These are phyloP conservation scores for Orestias chungarensis DNA, from an alignment of 2,797 vertebrate genomes.

Conservation along the genomic window DNA sequence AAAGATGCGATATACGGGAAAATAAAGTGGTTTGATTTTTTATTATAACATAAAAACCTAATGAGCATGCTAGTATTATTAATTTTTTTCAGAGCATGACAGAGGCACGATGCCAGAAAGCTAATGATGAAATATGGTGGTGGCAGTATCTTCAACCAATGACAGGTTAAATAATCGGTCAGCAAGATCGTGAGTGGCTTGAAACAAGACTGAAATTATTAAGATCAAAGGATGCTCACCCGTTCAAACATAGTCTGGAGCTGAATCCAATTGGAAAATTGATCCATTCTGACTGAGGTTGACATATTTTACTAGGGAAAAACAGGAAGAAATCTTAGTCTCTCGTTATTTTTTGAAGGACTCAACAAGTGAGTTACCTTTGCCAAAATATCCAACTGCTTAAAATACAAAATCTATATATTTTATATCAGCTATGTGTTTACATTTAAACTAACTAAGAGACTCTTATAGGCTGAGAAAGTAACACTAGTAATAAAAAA, in stretches of 20 bases:
- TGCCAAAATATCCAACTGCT: not conserved
- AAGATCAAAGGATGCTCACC: not conserved
- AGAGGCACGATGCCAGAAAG: not conserved
- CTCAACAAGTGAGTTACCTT: not conserved
- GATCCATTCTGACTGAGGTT: not conserved
- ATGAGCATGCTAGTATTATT: not conserved
- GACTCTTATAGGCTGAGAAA: too few species aligned
- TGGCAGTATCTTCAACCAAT: not conserved
- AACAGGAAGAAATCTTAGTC: too few species aligned
- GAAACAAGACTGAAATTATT: not conserved
- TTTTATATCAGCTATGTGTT: not conserved
- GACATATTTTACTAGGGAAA: too few species aligned
- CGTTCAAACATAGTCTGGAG: not conserved
- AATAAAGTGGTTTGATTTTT: not conserved
- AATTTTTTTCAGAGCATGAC: too few species aligned
- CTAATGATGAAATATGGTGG: not conserved
- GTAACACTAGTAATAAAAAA: too few species aligned
- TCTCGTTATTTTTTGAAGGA: constrained; percentile 19
- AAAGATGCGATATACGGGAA: not conserved
- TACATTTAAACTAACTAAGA: not conserved
- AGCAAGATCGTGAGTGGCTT: not conserved
- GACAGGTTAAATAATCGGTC: not conserved
- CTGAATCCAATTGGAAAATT: not conserved
- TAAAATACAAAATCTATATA: not conserved
- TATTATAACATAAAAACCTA: not conserved